These are phyloP conservation scores for Polydesmus complanatus DNA, from an alignment of 2,888 invertebrate genomes.

Conservation along the genomic window DNA sequence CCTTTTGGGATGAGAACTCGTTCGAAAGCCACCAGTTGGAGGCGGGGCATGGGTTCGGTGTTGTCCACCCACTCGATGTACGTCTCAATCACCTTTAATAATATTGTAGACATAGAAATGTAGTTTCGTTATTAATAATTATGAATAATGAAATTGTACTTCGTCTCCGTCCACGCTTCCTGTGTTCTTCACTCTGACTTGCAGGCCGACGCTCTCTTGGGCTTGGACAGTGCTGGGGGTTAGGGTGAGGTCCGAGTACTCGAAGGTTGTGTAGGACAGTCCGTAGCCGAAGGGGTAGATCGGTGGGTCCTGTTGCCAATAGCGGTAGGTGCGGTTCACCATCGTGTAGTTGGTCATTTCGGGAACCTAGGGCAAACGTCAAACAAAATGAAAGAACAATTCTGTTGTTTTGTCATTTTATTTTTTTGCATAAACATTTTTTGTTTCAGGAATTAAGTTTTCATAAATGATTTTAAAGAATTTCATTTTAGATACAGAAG, in stretches of 20 bases:
- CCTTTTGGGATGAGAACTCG: slow-evolving; percentile 4
- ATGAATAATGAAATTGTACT: no score
- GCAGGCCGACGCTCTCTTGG: no score
- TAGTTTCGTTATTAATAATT: no score
- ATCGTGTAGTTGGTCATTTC: not conserved
- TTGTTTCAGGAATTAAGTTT: no score
- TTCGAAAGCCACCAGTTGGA: slow-evolving; percentile 16
- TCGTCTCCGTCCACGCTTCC: slow-evolving; percentile 17
- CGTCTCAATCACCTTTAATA: slow-evolving; percentile 14
- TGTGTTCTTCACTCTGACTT: no score
- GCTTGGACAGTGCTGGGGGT: not conserved
- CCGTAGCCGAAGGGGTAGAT: slow-evolving; percentile 6
- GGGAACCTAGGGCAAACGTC: not conserved
- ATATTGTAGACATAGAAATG: no score
- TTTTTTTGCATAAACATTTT: no score
- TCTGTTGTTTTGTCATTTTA: no score
- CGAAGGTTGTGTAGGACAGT: not conserved
- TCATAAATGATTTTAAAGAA: no score
- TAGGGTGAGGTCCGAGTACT: not conserved
- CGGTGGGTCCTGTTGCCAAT: slow-evolving; percentile 1
- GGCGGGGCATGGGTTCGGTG: slow-evolving; percentile 12
- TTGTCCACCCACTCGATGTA: slow-evolving; percentile 15
- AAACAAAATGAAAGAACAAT: no score
- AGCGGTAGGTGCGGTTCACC: slow-evolving; percentile 5
- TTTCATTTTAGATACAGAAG: no score